Evolutionary conservation across 2,113 vertebrate species (phyloP).

Genomic region (Sceloporus undulatus): DNA sequence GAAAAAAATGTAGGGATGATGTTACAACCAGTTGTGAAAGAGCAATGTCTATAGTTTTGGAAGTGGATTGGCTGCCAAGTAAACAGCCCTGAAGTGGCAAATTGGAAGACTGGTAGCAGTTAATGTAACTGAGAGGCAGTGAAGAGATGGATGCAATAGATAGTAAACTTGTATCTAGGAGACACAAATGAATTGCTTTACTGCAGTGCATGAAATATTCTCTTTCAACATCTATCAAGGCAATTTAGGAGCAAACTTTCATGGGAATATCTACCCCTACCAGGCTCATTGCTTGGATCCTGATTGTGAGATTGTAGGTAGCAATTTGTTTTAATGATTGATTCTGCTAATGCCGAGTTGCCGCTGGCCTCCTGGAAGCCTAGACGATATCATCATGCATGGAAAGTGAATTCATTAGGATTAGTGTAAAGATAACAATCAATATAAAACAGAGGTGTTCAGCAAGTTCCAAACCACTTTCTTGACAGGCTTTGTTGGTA

Average conservation of each 20-base stretch:
- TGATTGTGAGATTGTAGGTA: constrained; percentile 37
- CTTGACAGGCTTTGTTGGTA: background rate
- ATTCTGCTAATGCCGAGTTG: constrained; percentile 38
- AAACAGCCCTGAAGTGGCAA: constrained; percentile 31
- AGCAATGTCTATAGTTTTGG: background rate
- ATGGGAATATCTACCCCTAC: constrained; percentile 31
- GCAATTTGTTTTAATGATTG: constrained; percentile 56
- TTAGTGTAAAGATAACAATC: constrained; percentile 34
- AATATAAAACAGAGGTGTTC: constrained; percentile 36
- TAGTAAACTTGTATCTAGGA: constrained; percentile 16
- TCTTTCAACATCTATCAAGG: constrained; percentile 40
- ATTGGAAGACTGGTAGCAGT: constrained; percentile 19
- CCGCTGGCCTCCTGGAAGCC: constrained; percentile 32
- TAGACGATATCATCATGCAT: constrained; percentile 30
- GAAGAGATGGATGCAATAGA: constrained; percentile 1
- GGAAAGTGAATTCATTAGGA: constrained; percentile 43
- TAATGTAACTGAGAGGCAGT: constrained; percentile 18
- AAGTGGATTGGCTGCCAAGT: constrained; percentile 42
- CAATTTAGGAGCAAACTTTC: constrained; percentile 52
- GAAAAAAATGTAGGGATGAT: background rate
- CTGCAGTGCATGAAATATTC: constrained; percentile 38
- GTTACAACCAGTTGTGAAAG: background rate
- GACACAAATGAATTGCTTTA: constrained; percentile 48
- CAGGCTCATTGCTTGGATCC: constrained; percentile 38
- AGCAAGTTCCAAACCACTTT: background rate